These are phyloP conservation scores for Elachura formosa DNA, from an alignment of 2,113 vertebrate species.

Conservation along the genomic window DNA sequence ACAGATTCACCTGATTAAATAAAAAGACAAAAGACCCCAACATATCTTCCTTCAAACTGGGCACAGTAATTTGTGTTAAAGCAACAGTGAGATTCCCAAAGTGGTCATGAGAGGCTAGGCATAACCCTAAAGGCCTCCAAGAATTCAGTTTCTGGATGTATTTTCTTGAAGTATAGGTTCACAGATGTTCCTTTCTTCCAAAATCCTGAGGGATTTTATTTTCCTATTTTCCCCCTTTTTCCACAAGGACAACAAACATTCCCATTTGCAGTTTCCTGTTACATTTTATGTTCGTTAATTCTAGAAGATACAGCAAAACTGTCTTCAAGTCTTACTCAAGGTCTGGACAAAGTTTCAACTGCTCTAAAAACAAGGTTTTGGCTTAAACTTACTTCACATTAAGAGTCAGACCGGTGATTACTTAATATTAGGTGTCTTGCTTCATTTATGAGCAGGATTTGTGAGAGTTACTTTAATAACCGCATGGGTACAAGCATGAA, in stretches of 20 bases:
- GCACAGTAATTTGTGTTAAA: neutral
- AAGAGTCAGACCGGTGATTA: neutral
- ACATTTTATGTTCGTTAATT: neutral
- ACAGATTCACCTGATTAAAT: neutral
- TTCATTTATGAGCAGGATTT: neutral
- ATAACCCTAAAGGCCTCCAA: neutral
- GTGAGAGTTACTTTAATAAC: neutral
- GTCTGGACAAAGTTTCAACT: neutral
- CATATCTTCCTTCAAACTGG: neutral
- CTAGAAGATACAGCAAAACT: neutral
- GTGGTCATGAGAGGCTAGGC: neutral
- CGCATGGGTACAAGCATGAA: fast-evolving
- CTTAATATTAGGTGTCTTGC: neutral
- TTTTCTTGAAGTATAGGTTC: neutral
- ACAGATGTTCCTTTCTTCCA: neutral
- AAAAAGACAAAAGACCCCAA: fast-evolving
- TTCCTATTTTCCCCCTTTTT: neutral
- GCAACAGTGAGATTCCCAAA: neutral
- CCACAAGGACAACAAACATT: neutral
- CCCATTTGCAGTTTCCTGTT: neutral
- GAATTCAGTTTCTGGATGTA: neutral
- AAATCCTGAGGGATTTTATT: neutral
- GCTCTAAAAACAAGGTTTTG: neutral
- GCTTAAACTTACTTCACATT: neutral
- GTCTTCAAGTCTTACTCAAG: neutral